These are phyloP conservation scores for Agrochola litura DNA, from an alignment of 2,888 invertebrate species.

Conservation along the genomic window DNA sequence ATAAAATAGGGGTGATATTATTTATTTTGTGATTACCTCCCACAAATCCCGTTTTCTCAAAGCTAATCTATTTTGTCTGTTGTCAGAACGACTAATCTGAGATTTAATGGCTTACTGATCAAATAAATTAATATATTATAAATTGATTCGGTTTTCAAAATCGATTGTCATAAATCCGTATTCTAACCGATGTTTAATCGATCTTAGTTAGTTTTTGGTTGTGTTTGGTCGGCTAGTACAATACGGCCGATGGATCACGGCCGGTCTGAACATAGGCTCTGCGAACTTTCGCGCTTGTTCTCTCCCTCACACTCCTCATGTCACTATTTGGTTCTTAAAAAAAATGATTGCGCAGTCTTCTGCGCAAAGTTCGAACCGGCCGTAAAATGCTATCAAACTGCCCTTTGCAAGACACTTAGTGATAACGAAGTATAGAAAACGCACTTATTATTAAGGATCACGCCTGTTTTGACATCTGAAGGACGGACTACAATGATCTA, in stretches of 20 bases:
- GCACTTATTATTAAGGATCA: conserved; percentile 50
- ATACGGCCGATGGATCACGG: neutral
- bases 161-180: neutral
- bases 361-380: neutral
- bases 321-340: no score
- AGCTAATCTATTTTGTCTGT: neutral
- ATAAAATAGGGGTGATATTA: neutral
- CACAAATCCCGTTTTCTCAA: neutral
- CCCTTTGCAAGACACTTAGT: conserved; percentile 8
- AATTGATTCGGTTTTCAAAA: neutral
- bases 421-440: conserved; percentile 36
- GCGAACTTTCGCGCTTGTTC: no score
- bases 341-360: no score
- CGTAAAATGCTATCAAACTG: conserved; percentile 11
- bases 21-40: neutral
- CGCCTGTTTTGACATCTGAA: conserved; percentile 62
- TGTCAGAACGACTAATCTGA: neutral
- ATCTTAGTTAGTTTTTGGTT: neutral
- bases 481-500: conserved; percentile 80
- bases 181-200: neutral
- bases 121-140: no score
- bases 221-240: neutral
- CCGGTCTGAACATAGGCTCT: no score
- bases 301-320: no score
- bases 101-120: neutral